Percentiles rank a stretch among this genome's conserved stretches.
Evolutionary conservation across 2,797 vertebrate genomes (phyloP).

Genomic region (Scomberomorus guttatus): DNA sequence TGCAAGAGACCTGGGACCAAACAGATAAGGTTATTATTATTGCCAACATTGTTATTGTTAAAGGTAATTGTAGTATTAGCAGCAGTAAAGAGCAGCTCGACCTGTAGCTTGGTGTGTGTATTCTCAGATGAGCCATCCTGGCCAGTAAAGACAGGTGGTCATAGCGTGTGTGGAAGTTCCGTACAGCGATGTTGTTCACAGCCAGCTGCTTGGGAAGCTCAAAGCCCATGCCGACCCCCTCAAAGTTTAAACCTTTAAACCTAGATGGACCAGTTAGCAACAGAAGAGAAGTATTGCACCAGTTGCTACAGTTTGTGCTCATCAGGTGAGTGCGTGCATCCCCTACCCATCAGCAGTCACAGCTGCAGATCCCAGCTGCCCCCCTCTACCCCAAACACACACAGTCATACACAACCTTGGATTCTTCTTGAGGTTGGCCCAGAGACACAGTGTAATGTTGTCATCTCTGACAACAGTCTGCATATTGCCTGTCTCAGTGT

Average conservation of each 20-base stretch:
- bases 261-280: slow-evolving; percentile 70
- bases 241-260: slow-evolving; percentile 85
- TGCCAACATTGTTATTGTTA: neutral
- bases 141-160: slow-evolving; percentile 89
- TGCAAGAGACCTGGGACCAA: slow-evolving; percentile 44
- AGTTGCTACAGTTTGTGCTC: neutral
- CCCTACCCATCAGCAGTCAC: neutral
- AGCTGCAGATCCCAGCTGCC: neutral
- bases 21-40: neutral
- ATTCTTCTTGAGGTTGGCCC: slow-evolving; percentile 95
- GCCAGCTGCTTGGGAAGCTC: slow-evolving; percentile 89
- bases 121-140: slow-evolving; percentile 35
- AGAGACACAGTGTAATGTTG: slow-evolving; percentile 90
- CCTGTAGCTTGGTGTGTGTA: slow-evolving; percentile 48
- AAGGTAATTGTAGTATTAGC: neutral
- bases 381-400: neutral
- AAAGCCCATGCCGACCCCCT: slow-evolving; percentile 83
- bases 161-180: slow-evolving; percentile 90
- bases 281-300: neutral
- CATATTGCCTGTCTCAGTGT: slow-evolving; percentile 93
- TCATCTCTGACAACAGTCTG: slow-evolving; percentile 86
- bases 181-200: slow-evolving; percentile 83
- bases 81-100: neutral
- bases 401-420: slow-evolving; percentile 68
- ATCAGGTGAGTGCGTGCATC: no score